Base-by-base conservation (phyloP, 2,113 vertebrate species). In the Copsychus sechellarum region DNA sequence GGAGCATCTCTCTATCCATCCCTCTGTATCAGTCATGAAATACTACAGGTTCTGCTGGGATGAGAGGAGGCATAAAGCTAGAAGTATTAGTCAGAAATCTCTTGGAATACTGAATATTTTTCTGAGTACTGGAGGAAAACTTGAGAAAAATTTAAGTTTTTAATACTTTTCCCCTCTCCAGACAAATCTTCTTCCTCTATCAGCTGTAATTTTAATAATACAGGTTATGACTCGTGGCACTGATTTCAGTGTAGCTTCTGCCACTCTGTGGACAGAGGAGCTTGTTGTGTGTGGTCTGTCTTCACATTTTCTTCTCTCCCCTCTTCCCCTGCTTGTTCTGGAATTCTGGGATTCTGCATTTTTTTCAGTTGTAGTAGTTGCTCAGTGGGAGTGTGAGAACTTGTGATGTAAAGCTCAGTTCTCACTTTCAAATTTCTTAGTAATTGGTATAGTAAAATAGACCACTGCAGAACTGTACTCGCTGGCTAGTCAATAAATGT, bases 311-410 rank as follows among this genome's bases (percentile, higher is more conserved):
- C 56, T 73, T 50, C 33, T 69, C 60, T 65, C 18, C n/a, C 25
- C 31, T 38, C 24, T 6, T 36, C 23, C 34, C 11, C 42, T 15
- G 11, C 43, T 51, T 79, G 25, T 1, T 1, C 84, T 45, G 42
- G 34, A 81, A 62, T 42, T 19, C 57, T 21, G 87, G 56, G 53
- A 70, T 67, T 64, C 80, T 80, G 61, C 26, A 57, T 53, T 36
- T 89, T 74, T 64, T 88, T 81, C 69, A 34, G 72, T 65, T 86
- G 74, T 94, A 90, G 87, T 92, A 90, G 87, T 86, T 95, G 65
- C 86, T 95, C 62, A 89, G 89, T 92, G 87, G 94, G 95, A 91
- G 93, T 93, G 87, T 95, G 91, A 96, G 91, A 95, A 94, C 90
- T 88, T 94, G 87, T 47, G 74, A 88, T 95, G 62, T 76, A 82